Evolutionary conservation across 2,797 vertebrate species (phyloP), one percentile per base, ranked within the genome.

Genomic region (Poeciliopsis paucimaculata): DNA sequence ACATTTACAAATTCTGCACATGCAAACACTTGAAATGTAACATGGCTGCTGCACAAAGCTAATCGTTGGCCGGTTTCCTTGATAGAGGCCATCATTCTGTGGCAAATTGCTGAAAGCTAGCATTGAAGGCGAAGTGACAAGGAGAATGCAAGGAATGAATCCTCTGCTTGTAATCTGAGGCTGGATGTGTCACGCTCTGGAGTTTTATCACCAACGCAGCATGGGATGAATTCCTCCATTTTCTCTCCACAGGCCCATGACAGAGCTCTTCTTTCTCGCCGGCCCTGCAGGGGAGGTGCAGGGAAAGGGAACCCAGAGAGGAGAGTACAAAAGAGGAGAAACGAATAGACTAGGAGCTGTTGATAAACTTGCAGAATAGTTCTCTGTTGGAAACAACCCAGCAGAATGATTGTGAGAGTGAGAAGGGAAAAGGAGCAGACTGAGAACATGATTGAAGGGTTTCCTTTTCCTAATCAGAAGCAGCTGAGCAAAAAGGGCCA

Each of bases 201-300:
- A 83, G 89, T 93, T 88, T 92, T 94, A 93, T 96, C 89, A 93
- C 89, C 87, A 45, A 83, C 90, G 89, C 90, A 94, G 86, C 82
- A 82, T 84, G 88, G 89, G 84, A 93, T 93, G 93, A 96, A 96
- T 95, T 92, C 90, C 89, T 85, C 90, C 93, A 90, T 92, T 96
- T 94, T 92, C 91, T 85, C 83, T 88, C 88, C 82, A 79, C 86
- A 83, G 89, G 87, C 81, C 88, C 84, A 84, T 84, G 89, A 92
- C 92, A 93, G 86, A 87, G 91, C 90, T 86, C 82, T 86, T 92
- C 82, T 92, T 95, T 94, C 89, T 91, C 72, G 80, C 45, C 26
- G 84, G 76, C 80, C 87, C 89, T 23, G 64, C 83, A 80, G 86
- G 86, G 87, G 83, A 73, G 81, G 87, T 79, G 71, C 78, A 83